phyloP scores from a whole-genome alignment of 2,797 vertebrate species.

The Buceros bicornis region DNA sequence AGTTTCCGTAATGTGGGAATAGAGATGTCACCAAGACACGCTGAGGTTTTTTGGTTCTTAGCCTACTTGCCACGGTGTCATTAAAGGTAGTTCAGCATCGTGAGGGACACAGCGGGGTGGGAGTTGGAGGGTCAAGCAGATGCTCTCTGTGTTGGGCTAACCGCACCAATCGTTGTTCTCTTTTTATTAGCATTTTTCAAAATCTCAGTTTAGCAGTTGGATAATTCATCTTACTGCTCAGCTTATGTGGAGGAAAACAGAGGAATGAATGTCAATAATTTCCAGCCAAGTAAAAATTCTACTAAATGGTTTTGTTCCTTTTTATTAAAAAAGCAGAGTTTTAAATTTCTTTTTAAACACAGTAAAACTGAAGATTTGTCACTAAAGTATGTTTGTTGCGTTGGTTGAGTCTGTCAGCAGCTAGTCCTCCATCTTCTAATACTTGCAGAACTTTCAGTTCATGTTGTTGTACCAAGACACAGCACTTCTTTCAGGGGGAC shows the following conservation, averaged over 20 bases:
- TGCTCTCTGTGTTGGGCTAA: neutral
- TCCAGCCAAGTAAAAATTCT: slow-evolving; percentile 18
- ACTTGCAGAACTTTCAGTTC: neutral
- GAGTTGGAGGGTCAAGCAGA: neutral
- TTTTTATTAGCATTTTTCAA: neutral
- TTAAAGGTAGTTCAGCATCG: neutral
- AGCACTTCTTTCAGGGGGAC: slow-evolving; percentile 14
- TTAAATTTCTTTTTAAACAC: slow-evolving; percentile 58
- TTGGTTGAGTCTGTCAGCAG: slow-evolving; percentile 52
- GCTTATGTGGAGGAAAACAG: neutral
- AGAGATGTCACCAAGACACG: neutral
- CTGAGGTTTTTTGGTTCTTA: fast-evolving
- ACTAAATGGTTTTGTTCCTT: slow-evolving; percentile 34
- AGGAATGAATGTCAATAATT: neutral
- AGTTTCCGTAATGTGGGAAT: neutral
- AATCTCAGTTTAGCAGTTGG: neutral
- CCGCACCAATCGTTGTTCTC: neutral
- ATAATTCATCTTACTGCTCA: neutral
- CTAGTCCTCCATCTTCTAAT: slow-evolving; percentile 39
- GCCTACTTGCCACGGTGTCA: neutral
- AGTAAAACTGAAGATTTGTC: slow-evolving; percentile 23
- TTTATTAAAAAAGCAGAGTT: slow-evolving; percentile 63
- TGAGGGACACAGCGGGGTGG: neutral
- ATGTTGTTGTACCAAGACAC: neutral
- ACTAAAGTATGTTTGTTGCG: slow-evolving; percentile 13